phyloP scores from a whole-genome alignment of 2,888 invertebrate genomes.

The Plebejus anna region DNA sequence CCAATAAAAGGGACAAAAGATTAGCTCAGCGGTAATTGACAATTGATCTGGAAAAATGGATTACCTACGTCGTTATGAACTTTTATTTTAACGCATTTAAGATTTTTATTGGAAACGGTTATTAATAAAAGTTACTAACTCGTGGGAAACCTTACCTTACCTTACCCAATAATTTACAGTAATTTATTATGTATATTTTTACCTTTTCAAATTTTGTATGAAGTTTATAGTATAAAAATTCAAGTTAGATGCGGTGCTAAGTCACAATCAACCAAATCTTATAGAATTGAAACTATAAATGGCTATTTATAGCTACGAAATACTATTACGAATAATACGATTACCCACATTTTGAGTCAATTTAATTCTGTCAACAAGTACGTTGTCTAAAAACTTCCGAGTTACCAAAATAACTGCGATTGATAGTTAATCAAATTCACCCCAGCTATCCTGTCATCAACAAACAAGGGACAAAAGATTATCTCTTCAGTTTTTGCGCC shows the following conservation, averaged over 20 bases:
- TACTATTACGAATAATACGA: neutral
- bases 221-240: no score
- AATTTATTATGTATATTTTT: no score
- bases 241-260: no score
- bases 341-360: neutral
- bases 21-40: constrained; percentile 21
- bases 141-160: neutral
- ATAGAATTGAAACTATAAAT: no score
- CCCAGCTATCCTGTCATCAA: constrained; percentile 41
- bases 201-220: no score
- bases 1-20: constrained; percentile 28
- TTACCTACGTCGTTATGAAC: neutral
- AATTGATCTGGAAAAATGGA: constrained; percentile 26
- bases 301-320: neutral
- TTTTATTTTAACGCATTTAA: neutral
- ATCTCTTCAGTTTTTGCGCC: constrained; percentile 48
- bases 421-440: constrained; percentile 33
- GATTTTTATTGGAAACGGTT: neutral
- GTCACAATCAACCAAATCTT: no score
- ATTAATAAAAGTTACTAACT: neutral
- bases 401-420: constrained; percentile 14
- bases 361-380: neutral
- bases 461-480: constrained; percentile 47
- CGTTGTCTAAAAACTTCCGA: constrained; percentile 10
- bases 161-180: neutral